phyloP scores from a whole-genome alignment of 2,113 vertebrate species.

The Mystacornis crossleyi region DNA sequence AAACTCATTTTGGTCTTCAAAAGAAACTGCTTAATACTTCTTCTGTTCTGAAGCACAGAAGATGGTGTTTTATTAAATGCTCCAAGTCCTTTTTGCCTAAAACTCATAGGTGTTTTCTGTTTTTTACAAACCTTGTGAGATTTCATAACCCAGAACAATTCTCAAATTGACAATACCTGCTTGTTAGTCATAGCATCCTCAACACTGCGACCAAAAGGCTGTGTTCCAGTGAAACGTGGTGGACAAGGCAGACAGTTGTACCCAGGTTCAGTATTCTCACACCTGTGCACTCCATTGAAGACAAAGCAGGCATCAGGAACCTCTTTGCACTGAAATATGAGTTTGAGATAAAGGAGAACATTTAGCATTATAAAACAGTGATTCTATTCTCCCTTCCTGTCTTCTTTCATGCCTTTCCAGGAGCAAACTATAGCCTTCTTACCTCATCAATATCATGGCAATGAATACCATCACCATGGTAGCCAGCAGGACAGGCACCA shows the following conservation, averaged over 20 bases:
- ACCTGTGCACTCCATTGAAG: constrained; percentile 88
- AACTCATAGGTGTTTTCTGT: background rate
- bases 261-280: constrained; percentile 93
- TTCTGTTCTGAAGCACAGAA: background rate
- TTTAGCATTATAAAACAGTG: background rate
- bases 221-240: constrained; percentile 86
- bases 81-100: background rate
- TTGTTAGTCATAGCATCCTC: constrained; percentile 90
- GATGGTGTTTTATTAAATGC: background rate
- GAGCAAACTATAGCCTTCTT: background rate
- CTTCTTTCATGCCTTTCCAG: background rate
- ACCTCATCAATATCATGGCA: constrained; percentile 96
- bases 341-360: background rate
- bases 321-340: constrained; percentile 81
- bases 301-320: constrained; percentile 91
- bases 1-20: background rate
- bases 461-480: constrained; percentile 87
- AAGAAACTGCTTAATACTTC: background rate
- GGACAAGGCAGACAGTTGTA: constrained; percentile 97
- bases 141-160: background rate
- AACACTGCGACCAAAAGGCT: constrained; percentile 89
- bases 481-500: constrained; percentile 89
- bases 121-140: background rate
- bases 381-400: background rate
- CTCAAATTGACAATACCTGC: constrained; percentile 79